Evolutionary conservation across 2,797 vertebrate species (phyloP).

Genomic region (Mormyrops attenuatus): DNA sequence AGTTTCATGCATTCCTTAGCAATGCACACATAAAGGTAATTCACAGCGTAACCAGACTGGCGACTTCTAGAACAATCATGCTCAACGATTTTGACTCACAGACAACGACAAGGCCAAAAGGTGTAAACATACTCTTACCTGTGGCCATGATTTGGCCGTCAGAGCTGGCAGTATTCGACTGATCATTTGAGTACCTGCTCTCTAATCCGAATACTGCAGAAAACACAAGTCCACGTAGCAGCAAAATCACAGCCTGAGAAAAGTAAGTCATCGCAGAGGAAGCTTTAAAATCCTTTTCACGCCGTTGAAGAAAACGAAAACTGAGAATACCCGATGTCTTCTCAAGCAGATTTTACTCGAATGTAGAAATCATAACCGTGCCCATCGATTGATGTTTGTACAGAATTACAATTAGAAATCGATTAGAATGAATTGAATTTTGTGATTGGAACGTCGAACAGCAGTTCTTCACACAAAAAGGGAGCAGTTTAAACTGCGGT

Average conservation of each 20-base stretch:
- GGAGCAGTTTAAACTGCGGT: conserved; percentile 34
- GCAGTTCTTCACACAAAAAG: conserved; percentile 34
- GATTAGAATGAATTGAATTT: conserved; percentile 22
- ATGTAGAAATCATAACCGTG: conserved; percentile 16
- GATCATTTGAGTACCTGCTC: conserved; percentile 50
- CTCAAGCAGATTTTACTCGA: background rate
- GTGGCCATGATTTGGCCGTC: conserved; percentile 55
- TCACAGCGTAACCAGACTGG: background rate
- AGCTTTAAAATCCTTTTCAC: conserved; percentile 17
- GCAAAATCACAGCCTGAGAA: conserved; percentile 53
- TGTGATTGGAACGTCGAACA: conserved; percentile 18
- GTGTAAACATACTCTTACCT: conserved; percentile 54
- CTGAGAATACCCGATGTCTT: conserved; percentile 13
- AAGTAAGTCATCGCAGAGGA: conserved; percentile 62
- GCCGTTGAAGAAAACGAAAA: conserved; percentile 23
- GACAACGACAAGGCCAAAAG: background rate
- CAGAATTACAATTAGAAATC: conserved; percentile 12
- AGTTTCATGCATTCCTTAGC: background rate
- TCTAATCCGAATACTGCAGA: conserved; percentile 68
- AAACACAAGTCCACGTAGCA: conserved; percentile 75
- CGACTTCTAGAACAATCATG: background rate
- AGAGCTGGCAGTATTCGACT: conserved; percentile 46
- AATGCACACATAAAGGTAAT: background rate
- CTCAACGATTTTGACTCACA: background rate
- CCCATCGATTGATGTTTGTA: conserved; percentile 17